phyloP scores from a whole-genome alignment of 2,888 invertebrate genomes.

The Dasypolia templi region DNA sequence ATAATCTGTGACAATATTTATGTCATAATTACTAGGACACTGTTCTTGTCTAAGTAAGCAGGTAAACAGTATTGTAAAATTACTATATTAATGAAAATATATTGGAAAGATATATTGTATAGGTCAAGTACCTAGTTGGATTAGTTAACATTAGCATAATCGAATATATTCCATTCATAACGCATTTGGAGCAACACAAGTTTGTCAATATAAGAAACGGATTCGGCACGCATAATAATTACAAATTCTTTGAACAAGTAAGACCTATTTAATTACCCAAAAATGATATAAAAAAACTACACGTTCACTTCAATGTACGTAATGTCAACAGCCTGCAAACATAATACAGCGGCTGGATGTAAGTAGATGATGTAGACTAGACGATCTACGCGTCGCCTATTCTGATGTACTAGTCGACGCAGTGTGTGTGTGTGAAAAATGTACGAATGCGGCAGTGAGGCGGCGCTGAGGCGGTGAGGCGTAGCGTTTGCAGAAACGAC shows the following conservation, averaged over 20 bases:
- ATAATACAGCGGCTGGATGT: conserved; percentile 56
- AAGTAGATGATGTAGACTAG: conserved; percentile 51
- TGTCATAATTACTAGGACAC: no score
- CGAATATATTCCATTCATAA: conserved; percentile 10
- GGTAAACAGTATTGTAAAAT: not conserved
- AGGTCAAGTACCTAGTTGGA: not conserved
- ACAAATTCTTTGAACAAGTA: conserved; percentile 36
- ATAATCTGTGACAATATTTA: not conserved
- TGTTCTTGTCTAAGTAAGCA: not conserved
- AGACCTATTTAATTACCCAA: conserved; percentile 20
- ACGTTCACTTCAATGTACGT: conserved; percentile 55
- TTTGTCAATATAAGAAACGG: conserved; percentile 17
- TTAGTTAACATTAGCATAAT: not conserved
- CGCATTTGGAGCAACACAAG: conserved; percentile 5
- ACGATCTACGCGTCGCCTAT: conserved; percentile 56
- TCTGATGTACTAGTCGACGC: conserved; percentile 38
- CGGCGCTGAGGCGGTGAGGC: conserved; percentile 58
- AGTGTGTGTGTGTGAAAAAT: conserved; percentile 59
- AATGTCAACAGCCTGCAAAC: conserved; percentile 70
- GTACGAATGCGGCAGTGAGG: conserved; percentile 69
- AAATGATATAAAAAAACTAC: conserved; percentile 40
- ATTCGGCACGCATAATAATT: conserved; percentile 41
- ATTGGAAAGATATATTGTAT: not conserved
- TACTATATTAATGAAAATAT: no score
- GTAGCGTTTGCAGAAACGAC: conserved; percentile 81